Evolutionary conservation across 2,888 invertebrate genomes (phyloP), one percentile per base, ranked within the genome.

Genomic region (Lagria hirta): DNA sequence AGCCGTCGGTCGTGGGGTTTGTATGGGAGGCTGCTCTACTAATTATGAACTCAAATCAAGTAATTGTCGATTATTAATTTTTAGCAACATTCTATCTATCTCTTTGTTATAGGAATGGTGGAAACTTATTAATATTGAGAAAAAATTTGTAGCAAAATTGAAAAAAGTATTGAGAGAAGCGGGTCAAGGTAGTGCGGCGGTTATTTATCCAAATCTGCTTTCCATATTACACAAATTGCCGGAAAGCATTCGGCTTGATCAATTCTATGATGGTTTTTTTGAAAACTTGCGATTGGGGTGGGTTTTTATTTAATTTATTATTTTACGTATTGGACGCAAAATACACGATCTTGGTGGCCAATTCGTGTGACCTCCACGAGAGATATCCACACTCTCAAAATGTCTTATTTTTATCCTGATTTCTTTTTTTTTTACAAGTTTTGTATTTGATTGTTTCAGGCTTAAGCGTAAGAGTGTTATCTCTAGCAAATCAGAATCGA

Each of bases 1-100:
- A 89, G 62, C 80, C 84, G 2, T 66, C 75, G 12, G 78, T 86
- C 14, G 74, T 84, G 32, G 75, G 81, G 0, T 74, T 79, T 48
- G 78, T 87, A 13, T 93, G 92, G 92, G 84, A 86, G 57, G 81
- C 84, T 37, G 75, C 83, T 47, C 71, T 92, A 26, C 70, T 82
- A 20, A 67, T 81, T 29, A 75, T 84, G 54, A 73, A 75, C 26
- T 75, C 73, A 45, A 74, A 82, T 52, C 70, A 78, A 60, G 81
- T 78, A 67, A 64, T 27, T 10, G 28, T 22, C 26, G 15, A 26
- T 7, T 4, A 10, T 15, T 33, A 8, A 23, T 33, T 33, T 23
- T 23, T 23, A n/a, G 8, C 4, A n/a, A 23, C 23, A 27, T n/a
- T n/a, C 4, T 4, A n/a, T 23, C 8, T 4, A 8, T 11, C 1